Percentiles rank a stretch among this genome's conserved stretches.
These are phyloP conservation scores for Drosophila subpulchrella DNA, from an alignment of 1,140 invertebrate genomes.

Conservation along the genomic window DNA sequence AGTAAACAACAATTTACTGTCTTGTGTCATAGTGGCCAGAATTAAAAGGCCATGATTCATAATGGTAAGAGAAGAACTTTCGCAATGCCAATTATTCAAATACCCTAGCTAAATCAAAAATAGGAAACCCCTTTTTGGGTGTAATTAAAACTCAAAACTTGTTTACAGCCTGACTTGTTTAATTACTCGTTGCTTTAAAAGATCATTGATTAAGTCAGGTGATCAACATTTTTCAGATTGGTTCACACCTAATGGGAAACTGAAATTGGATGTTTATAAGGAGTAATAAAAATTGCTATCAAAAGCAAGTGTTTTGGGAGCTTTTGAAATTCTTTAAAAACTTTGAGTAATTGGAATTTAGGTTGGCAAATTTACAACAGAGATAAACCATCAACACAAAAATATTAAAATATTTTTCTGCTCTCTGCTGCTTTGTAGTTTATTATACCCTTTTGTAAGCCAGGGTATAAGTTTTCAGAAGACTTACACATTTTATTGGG, in stretches of 20 bases:
- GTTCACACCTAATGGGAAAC: slow-evolving; percentile 21
- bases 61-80: slow-evolving; percentile 46
- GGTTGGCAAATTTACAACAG: not conserved
- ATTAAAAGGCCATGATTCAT: slow-evolving; percentile 21
- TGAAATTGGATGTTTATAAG: slow-evolving; percentile 25
- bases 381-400: not conserved
- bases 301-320: not conserved
- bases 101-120: not conserved
- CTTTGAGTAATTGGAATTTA: not conserved
- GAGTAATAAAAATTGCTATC: slow-evolving; percentile 19
- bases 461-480: slow-evolving; percentile 14
- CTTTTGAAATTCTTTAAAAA: not conserved
- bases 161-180: slow-evolving; percentile 18
- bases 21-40: slow-evolving; percentile 23
- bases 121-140: not conserved
- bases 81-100: not conserved
- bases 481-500: slow-evolving; percentile 48
- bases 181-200: slow-evolving; percentile 2
- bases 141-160: slow-evolving; percentile 25
- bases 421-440: too few species aligned
- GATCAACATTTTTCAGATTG: slow-evolving; percentile 21
- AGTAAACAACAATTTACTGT: slow-evolving; percentile 7
- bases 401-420: too few species aligned
- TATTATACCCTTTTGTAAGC: slow-evolving; percentile 7
- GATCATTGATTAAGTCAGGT: slow-evolving; percentile 27